Conservation (phyloP, 2,113 vertebrate species). For the Antechinus stuartii region DNA sequence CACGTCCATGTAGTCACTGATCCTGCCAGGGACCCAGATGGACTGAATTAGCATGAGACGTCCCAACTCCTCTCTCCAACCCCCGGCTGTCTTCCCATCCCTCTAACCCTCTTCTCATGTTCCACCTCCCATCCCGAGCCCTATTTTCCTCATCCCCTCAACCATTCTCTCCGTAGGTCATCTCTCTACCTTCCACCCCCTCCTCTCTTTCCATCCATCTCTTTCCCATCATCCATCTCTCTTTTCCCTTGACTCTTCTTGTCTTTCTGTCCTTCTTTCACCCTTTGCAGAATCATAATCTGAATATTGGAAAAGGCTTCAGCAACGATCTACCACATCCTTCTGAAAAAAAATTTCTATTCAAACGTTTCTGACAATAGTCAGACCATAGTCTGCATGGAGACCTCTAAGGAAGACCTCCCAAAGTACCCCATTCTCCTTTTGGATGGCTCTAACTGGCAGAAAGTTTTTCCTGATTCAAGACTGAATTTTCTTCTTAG, state of each 20-base stretch:
- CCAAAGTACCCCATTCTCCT: neutral
- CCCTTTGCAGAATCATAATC: neutral
- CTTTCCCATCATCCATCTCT: neutral
- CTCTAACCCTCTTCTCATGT: neutral
- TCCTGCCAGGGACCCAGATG: conserved; percentile 77
- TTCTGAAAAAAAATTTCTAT: neutral
- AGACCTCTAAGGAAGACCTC: neutral
- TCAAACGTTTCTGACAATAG: neutral
- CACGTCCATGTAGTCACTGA: conserved; percentile 94
- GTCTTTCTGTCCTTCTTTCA: neutral
- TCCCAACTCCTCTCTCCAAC: neutral
- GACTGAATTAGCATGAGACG: neutral
- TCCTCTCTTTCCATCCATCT: neutral
- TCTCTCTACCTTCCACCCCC: neutral
- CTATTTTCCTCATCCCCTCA: neutral
- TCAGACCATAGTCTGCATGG: neutral
- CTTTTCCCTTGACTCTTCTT: neutral
- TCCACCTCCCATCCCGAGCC: neutral
- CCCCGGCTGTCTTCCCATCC: neutral
- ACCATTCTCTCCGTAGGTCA: neutral
- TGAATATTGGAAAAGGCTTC: neutral
- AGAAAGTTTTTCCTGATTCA: neutral
- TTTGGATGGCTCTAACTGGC: neutral
- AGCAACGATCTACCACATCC: neutral
- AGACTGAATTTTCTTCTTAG: neutral